Conservation (phyloP, 1,140 invertebrate species). For the Aleiodes sp. region DNA sequence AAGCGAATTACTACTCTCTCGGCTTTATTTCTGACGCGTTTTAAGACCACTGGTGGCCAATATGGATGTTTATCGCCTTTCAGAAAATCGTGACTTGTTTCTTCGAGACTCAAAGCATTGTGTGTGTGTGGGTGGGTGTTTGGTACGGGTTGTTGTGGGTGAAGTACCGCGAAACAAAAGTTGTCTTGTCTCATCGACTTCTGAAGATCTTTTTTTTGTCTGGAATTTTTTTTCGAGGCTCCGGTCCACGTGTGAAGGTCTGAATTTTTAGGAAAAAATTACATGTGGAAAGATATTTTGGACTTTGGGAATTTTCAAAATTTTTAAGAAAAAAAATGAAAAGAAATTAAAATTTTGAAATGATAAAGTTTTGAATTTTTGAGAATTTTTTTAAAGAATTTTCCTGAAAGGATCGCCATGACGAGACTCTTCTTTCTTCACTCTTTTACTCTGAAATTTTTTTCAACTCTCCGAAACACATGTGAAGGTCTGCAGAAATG, state of each 20-base stretch:
- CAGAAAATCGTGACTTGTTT: slow-evolving; percentile 25
- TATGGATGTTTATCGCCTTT: slow-evolving; percentile 22
- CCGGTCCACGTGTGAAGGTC: background rate
- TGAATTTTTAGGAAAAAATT: too few species aligned
- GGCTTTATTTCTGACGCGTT: background rate
- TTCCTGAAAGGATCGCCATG: too few species aligned
- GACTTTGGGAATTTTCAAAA: too few species aligned
- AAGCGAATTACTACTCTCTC: slow-evolving; percentile 2
- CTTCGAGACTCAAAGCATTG: background rate
- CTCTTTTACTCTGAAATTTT: too few species aligned
- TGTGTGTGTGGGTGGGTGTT: background rate
- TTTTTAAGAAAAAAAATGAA: too few species aligned
- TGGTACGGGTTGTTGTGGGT: background rate
- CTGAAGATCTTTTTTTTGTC: background rate
- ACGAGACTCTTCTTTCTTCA: too few species aligned
- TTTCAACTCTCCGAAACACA: background rate
- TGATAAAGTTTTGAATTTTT: too few species aligned
- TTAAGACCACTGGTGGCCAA: background rate
- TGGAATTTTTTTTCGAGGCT: background rate
- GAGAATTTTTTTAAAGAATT: too few species aligned
- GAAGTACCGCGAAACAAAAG: background rate
- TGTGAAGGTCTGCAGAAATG: background rate
- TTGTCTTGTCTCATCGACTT: background rate
- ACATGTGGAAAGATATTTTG: too few species aligned
- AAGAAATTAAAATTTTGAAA: too few species aligned